These are phyloP conservation scores for Pentalonia nigronervosa DNA, from an alignment of 1,140 invertebrate genomes.

Conservation along the genomic window DNA sequence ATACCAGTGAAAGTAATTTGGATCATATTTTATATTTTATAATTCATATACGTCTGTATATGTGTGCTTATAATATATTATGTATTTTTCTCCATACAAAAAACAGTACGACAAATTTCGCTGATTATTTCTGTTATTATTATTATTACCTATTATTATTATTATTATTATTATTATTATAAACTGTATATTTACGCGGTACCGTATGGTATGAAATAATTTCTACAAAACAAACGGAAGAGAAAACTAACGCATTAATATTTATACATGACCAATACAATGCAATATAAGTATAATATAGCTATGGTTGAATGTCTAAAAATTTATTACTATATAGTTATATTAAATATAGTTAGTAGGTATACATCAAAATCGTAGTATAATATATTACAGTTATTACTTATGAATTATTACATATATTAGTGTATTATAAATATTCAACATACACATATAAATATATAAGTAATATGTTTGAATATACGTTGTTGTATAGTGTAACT, in stretches of 20 bases:
- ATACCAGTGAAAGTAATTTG: constrained; percentile 16
- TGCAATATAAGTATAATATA: not conserved
- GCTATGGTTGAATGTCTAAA: not conserved
- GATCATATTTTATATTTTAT: constrained; percentile 21
- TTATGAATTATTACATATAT: too few species aligned
- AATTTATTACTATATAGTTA: not conserved
- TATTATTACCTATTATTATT: not conserved
- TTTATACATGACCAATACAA: not conserved
- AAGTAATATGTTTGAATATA: too few species aligned
- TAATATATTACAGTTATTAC: not conserved
- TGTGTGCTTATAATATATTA: constrained; percentile 1
- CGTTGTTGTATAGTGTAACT: too few species aligned
- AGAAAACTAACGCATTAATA: not conserved
- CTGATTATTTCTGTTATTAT: constrained; percentile 2
- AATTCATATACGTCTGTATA: not conserved
- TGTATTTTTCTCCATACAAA: not conserved
- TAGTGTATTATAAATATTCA: too few species aligned
- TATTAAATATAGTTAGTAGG: not conserved
- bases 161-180: constrained; percentile 9
- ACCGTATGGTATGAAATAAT: not conserved
- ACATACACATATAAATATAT: too few species aligned
- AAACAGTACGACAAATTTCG: constrained; percentile 14
- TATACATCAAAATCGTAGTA: not conserved
- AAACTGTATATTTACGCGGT: not conserved
- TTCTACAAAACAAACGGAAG: constrained; percentile 19